Evolutionary conservation across 2,888 invertebrate species (phyloP).

Genomic region (Lasioglossum morio): DNA sequence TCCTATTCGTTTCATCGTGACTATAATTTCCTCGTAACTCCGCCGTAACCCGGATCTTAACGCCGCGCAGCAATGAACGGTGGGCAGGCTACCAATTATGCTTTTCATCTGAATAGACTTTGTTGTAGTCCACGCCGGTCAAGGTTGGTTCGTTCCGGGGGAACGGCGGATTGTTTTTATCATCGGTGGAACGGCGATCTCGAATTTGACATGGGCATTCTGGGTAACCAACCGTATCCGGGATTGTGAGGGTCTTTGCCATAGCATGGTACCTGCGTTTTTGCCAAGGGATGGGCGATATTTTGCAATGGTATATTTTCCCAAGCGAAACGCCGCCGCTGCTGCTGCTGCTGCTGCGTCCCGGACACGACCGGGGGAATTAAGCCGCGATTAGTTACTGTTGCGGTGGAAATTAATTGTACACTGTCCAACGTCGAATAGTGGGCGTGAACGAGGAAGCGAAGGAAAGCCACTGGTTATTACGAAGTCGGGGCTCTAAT

Average conservation of each 20-base stretch:
- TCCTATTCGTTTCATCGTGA: constrained; percentile 32
- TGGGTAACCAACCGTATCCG: constrained; percentile 16
- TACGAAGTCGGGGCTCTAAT: constrained; percentile 43
- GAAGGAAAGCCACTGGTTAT: constrained; percentile 63
- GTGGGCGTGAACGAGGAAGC: constrained; percentile 68
- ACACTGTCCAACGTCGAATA: constrained; percentile 53
- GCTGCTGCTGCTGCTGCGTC: neutral
- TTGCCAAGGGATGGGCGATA: constrained; percentile 18
- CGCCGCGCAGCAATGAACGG: constrained; percentile 49
- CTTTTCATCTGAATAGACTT: constrained; percentile 39
- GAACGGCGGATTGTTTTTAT: constrained; percentile 11
- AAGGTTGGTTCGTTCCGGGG: constrained; percentile 34
- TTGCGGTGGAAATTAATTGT: constrained; percentile 63
- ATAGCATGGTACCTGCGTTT: neutral
- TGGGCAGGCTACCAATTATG: constrained; percentile 47
- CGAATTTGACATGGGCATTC: constrained; percentile 29
- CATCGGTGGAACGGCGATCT: neutral
- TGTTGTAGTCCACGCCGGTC: constrained; percentile 33
- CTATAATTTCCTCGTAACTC: constrained; percentile 40
- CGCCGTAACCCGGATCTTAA: constrained; percentile 8
- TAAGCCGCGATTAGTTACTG: constrained; percentile 58
- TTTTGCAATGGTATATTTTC: neutral
- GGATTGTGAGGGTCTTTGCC: neutral
- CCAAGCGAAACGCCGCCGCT: constrained; percentile 1
- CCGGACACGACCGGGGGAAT: constrained; percentile 34